These are phyloP conservation scores for Cephus rjabovi DNA, from an alignment of 2,888 invertebrate species.

Conservation along the genomic window DNA sequence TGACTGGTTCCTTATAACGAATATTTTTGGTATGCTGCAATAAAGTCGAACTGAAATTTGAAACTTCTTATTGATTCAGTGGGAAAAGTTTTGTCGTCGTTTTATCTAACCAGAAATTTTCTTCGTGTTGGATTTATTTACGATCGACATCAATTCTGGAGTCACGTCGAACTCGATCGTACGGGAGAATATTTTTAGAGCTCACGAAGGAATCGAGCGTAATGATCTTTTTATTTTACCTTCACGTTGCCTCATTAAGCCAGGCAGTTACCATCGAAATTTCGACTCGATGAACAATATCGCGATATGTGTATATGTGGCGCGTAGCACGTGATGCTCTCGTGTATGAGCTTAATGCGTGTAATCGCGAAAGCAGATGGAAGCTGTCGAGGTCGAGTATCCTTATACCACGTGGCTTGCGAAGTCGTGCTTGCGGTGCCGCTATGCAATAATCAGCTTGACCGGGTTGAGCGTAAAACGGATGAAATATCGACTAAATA, in stretches of 20 bases:
- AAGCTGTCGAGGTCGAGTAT: background rate
- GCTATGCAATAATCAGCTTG: constrained; percentile 47
- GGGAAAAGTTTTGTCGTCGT: background rate
- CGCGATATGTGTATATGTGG: background rate
- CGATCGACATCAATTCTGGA: background rate
- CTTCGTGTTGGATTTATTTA: background rate
- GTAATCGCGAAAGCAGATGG: background rate
- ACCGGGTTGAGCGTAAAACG: constrained; percentile 53
- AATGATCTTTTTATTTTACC: background rate
- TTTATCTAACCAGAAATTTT: background rate
- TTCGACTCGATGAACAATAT: background rate
- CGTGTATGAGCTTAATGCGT: background rate
- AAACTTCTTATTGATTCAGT: background rate
- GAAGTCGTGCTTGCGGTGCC: constrained; percentile 25
- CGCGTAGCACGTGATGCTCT: background rate
- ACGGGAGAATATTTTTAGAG: background rate
- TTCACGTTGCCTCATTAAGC: background rate
- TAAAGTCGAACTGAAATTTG: background rate
- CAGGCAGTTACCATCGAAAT: background rate
- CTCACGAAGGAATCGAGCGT: background rate
- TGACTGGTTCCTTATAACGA: background rate
- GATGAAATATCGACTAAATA: constrained; percentile 59
- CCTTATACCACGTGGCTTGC: constrained; percentile 22
- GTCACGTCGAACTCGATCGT: background rate
- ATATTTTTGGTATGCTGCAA: background rate